Evolutionary conservation across 2,113 vertebrate genomes (phyloP).

Genomic region (Haemorhous mexicanus): DNA sequence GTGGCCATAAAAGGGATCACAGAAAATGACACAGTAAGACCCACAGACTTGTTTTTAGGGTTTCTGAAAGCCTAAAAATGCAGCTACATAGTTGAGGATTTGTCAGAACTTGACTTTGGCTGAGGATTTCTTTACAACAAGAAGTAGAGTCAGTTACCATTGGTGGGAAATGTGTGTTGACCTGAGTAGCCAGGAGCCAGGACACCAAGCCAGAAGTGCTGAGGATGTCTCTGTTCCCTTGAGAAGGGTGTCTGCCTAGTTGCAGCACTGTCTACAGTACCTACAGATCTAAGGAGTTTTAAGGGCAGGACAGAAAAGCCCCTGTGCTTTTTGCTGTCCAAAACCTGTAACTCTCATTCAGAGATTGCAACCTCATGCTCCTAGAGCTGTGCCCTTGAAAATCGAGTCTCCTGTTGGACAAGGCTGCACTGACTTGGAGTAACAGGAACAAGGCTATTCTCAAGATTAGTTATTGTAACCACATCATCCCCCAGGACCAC

Average conservation of each 20-base stretch:
- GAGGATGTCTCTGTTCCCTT: background rate
- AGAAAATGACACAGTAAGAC: background rate
- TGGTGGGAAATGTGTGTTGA: background rate
- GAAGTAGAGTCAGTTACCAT: background rate
- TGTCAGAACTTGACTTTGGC: background rate
- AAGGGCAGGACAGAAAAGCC: background rate
- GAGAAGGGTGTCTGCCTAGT: background rate
- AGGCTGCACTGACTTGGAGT: background rate
- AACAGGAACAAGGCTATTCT: background rate
- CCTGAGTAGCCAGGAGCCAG: background rate
- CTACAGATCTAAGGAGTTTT: background rate
- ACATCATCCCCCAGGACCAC: background rate
- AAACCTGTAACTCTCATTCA: background rate
- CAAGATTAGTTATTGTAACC: constrained; percentile 30
- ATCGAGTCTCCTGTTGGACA: background rate
- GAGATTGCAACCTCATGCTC: background rate
- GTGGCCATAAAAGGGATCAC: background rate
- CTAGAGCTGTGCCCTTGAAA: background rate
- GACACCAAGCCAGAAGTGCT: background rate
- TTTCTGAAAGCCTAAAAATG: background rate
- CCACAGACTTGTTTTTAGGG: background rate
- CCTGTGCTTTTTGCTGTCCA: accelerated
- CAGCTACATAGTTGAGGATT: background rate
- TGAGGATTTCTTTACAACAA: background rate
- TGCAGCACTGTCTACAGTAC: background rate